Conservation (phyloP, 1,140 invertebrate genomes). For the Colletes gigas region DNA sequence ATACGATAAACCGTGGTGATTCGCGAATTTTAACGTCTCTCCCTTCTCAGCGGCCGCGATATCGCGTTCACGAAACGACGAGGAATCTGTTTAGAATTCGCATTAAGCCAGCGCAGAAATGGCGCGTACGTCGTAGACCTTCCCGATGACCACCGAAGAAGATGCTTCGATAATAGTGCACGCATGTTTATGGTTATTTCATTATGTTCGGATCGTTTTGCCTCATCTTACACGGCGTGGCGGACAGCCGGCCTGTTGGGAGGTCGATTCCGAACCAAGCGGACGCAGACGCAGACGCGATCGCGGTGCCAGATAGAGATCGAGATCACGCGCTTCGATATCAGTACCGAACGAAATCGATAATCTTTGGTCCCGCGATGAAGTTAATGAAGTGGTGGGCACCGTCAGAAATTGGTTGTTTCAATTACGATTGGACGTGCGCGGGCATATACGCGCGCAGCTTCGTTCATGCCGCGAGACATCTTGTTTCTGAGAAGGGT, state of each 20-base stretch:
- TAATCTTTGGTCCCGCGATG: slow-evolving; percentile 68
- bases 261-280: slow-evolving; percentile 59
- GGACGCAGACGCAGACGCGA: slow-evolving; percentile 1
- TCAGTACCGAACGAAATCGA: slow-evolving; percentile 73
- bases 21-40: slow-evolving; percentile 22
- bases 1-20: slow-evolving; percentile 2
- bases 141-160: slow-evolving; percentile 31
- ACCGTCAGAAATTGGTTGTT: slow-evolving; percentile 52
- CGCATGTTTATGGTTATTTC: slow-evolving; percentile 67
- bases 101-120: neutral
- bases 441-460: neutral
- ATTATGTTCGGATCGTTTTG: slow-evolving; percentile 59
- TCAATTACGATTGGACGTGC: slow-evolving; percentile 49
- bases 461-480: slow-evolving; percentile 2
- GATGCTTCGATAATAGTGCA: slow-evolving; percentile 66
- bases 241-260: slow-evolving; percentile 65
- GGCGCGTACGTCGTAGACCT: neutral
- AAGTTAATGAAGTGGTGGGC: slow-evolving; percentile 66
- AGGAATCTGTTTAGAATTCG: slow-evolving; percentile 50
- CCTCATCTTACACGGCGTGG: slow-evolving; percentile 37
- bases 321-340: slow-evolving; percentile 61
- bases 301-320: slow-evolving; percentile 58
- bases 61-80: neutral
- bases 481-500: neutral
- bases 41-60: neutral